Evolutionary conservation across 1,140 invertebrate species (phyloP).

Genomic region (Hesperophylax magnus): DNA sequence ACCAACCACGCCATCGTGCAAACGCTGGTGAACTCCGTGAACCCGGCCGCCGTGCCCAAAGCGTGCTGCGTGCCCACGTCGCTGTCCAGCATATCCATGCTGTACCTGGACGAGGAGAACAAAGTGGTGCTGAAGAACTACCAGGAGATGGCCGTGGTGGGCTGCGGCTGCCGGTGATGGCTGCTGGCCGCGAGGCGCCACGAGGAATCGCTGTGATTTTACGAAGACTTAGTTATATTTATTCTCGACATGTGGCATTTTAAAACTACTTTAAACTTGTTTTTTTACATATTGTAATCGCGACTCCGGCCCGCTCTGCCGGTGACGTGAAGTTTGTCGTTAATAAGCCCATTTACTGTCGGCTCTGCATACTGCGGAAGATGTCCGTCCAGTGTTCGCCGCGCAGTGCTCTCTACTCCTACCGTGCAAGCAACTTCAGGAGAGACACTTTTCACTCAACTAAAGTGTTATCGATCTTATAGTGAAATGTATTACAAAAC

Average conservation of each 20-base stretch:
- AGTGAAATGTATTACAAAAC: too few relatives aligned
- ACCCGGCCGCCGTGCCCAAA: slow-evolving; percentile 89
- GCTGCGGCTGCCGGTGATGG: slow-evolving; percentile 92
- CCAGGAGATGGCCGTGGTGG: slow-evolving; percentile 95
- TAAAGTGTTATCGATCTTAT: too few relatives aligned
- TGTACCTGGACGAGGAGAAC: slow-evolving; percentile 93
- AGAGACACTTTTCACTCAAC: too few relatives aligned
- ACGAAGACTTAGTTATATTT: slow-evolving; percentile 48
- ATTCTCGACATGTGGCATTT: slow-evolving; percentile 34
- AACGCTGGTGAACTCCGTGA: slow-evolving; percentile 93
- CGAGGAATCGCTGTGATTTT: slow-evolving; percentile 48
- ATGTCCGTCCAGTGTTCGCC: neutral
- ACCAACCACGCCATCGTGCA: slow-evolving; percentile 99
- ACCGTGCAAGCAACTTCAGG: too few relatives aligned
- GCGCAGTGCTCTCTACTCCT: neutral
- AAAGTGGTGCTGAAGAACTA: slow-evolving; percentile 97
- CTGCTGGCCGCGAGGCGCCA: slow-evolving; percentile 1
- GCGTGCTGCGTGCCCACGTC: slow-evolving; percentile 95
- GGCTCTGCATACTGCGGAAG: too few relatives aligned
- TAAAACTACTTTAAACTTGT: slow-evolving; percentile 1
- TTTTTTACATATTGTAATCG: neutral
- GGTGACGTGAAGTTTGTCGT: neutral
- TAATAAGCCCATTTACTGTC: too few relatives aligned
- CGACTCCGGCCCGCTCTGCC: neutral
- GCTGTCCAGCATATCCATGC: slow-evolving; percentile 91